Conservation (phyloP, 1,140 invertebrate species). For the Melitaea cinxia region DNA sequence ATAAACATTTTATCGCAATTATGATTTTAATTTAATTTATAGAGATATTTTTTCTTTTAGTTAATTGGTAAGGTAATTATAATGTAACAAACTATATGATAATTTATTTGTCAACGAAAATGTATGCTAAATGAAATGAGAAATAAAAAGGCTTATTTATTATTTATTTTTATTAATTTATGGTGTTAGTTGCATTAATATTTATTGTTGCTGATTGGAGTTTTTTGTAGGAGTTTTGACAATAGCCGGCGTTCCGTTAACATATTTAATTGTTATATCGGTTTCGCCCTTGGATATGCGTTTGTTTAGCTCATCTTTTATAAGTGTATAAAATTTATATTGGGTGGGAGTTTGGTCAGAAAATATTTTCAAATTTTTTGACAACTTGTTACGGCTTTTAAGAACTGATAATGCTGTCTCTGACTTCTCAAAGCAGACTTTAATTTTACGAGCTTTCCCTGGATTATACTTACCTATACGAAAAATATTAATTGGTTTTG, state of each 20-base stretch:
- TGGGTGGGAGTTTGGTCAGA: conserved; percentile 29
- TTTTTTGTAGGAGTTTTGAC: neutral
- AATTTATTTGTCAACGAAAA: too few relatives aligned
- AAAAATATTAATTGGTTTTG: conserved; percentile 15
- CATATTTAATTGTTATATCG: neutral
- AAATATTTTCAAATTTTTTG: conserved; percentile 24
- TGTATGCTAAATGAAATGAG: too few relatives aligned
- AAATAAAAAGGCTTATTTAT: too few relatives aligned
- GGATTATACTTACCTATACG: conserved; percentile 16
- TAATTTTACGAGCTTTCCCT: conserved; percentile 8
- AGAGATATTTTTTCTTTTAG: too few relatives aligned
- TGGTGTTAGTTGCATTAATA: neutral
- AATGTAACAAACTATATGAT: too few relatives aligned
- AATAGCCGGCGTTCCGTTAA: neutral
- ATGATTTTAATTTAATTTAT: too few relatives aligned
- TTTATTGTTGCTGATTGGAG: neutral
- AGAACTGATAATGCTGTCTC: conserved; percentile 9
- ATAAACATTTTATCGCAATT: too few relatives aligned
- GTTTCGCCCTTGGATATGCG: conserved; percentile 16
- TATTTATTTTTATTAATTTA: too few relatives aligned
- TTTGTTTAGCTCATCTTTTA: conserved; percentile 5
- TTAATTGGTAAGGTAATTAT: too few relatives aligned
- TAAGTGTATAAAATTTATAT: conserved; percentile 10
- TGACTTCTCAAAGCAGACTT: conserved; percentile 16
- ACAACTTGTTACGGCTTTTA: conserved; percentile 9